Percentiles rank a stretch among this genome's conserved stretches.
Conservation (phyloP, 2,888 invertebrate genomes). For the Drosophila longiperda region DNA sequence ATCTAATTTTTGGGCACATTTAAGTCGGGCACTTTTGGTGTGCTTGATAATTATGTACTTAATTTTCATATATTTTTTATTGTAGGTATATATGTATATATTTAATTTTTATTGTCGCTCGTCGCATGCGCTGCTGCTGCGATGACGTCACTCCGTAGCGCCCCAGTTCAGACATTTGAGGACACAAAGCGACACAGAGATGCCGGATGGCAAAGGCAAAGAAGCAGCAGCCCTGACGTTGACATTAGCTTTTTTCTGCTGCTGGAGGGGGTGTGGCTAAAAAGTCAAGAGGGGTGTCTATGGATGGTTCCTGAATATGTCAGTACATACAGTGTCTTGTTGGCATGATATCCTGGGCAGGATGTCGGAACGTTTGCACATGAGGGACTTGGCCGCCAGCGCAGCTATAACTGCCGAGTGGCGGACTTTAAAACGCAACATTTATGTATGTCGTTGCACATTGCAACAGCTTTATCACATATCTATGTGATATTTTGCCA, state of each 20-base stretch:
- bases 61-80: constrained; percentile 12
- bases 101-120: constrained; percentile 25
- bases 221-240: constrained; percentile 48
- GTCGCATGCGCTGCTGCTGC: constrained; percentile 21
- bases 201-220: constrained; percentile 36
- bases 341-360: constrained; percentile 6
- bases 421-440: constrained; percentile 63
- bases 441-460: constrained; percentile 68
- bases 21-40: neutral
- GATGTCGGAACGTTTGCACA: constrained; percentile 25
- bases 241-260: constrained; percentile 45
- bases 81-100: constrained; percentile 22
- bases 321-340: constrained; percentile 44
- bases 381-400: constrained; percentile 10
- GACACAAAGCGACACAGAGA: constrained; percentile 56
- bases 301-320: constrained; percentile 43
- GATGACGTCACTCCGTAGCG: constrained; percentile 62
- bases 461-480: constrained; percentile 48
- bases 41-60: constrained; percentile 8
- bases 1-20: neutral
- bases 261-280: no score
- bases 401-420: constrained; percentile 23
- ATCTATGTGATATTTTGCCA: constrained; percentile 73
- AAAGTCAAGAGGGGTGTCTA: constrained; percentile 15
- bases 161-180: constrained; percentile 56